These are phyloP conservation scores for Thera britannica DNA, from an alignment of 2,888 invertebrate genomes.

Conservation along the genomic window DNA sequence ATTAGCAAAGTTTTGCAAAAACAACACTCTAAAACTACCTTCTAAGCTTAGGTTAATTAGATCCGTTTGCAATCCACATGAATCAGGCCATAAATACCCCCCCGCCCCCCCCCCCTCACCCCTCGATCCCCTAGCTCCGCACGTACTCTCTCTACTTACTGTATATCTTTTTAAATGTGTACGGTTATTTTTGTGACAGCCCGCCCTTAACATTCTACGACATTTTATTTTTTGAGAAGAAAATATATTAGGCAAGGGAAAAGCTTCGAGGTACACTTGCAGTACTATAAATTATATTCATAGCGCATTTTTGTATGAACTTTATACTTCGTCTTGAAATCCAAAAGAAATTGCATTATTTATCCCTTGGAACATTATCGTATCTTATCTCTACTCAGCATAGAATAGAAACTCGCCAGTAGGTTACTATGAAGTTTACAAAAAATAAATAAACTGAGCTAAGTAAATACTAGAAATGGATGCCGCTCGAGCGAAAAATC, in stretches of 20 bases:
- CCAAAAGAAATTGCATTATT: background rate
- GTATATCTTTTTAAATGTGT: slow-evolving; percentile 79
- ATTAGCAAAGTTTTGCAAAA: background rate
- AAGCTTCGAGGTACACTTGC: slow-evolving; percentile 27
- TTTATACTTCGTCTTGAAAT: background rate
- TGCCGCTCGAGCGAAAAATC: slow-evolving; percentile 57
- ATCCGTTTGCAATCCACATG: slow-evolving; percentile 31
- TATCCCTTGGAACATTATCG: background rate
- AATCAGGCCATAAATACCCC: slow-evolving; percentile 25
- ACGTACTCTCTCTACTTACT: slow-evolving; percentile 68
- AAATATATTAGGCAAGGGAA: slow-evolving; percentile 41
- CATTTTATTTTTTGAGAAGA: slow-evolving; percentile 55
- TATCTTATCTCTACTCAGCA: too few relatives aligned
- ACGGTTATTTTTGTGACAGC: slow-evolving; percentile 80
- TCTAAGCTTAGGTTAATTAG: slow-evolving; percentile 31
- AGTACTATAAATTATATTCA: slow-evolving; percentile 22
- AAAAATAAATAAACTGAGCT: slow-evolving; percentile 18
- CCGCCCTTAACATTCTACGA: slow-evolving; percentile 59
- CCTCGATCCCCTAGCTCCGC: slow-evolving; percentile 38
- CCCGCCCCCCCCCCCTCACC: slow-evolving; percentile 10
- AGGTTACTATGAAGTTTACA: background rate
- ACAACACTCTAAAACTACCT: background rate
- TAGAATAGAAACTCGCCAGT: too few relatives aligned
- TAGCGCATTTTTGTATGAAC: slow-evolving; percentile 29
- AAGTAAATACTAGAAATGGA: slow-evolving; percentile 44